Conservation (phyloP, 92 coral and sea anemone genomes). For the Porites evermanni region DNA sequence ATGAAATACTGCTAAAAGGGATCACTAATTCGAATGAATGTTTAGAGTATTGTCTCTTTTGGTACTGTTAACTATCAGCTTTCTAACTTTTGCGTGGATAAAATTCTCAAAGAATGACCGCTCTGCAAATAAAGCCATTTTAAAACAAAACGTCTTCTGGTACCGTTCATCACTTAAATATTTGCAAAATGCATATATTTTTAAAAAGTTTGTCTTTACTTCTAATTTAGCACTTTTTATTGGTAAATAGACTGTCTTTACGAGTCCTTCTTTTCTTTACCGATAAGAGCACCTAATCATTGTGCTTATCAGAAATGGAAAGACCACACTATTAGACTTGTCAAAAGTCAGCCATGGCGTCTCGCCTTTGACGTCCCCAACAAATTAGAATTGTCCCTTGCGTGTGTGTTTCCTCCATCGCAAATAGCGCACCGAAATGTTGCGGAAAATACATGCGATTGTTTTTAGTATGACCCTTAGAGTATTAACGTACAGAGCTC, state of each 20-base stretch:
- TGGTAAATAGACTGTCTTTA: neutral
- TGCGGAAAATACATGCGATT: neutral
- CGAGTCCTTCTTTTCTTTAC: neutral
- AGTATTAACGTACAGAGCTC: no score
- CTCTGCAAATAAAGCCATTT: no score
- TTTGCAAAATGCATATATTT: neutral
- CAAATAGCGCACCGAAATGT: neutral
- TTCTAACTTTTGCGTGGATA: no score
- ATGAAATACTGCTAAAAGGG: neutral
- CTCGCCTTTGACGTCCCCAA: neutral
- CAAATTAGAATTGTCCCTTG: slow-evolving; percentile 9
- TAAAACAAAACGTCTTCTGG: no score
- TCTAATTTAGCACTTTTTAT: neutral
- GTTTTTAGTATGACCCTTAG: neutral
- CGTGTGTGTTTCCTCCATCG: slow-evolving; percentile 14
- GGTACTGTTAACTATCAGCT: no score
- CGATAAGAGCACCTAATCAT: slow-evolving; percentile 14
- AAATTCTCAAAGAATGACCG: no score
- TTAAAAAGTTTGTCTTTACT: neutral
- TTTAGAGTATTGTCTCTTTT: no score
- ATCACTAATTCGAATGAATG: neutral
- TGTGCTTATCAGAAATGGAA: slow-evolving; percentile 19
- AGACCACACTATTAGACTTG: slow-evolving; percentile 1
- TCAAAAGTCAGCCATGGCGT: slow-evolving; percentile 22
- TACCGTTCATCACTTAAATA: no score